phyloP scores from a whole-genome alignment of 2,888 invertebrate genomes.

The Oscheius sp. region DNA sequence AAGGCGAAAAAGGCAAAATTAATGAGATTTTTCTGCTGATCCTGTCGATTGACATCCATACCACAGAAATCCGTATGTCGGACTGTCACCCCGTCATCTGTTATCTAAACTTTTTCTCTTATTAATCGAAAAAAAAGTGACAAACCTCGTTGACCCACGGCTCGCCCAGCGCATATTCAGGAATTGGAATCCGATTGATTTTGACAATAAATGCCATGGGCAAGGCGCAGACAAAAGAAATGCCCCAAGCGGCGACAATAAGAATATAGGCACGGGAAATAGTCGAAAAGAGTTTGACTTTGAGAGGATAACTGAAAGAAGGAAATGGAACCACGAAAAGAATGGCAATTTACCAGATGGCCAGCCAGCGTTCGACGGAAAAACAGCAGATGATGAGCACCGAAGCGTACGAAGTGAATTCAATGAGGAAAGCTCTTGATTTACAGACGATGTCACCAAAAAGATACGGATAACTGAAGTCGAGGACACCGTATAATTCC shows the following conservation, averaged over 20 bases:
- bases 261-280: constrained; percentile 64
- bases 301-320: constrained; percentile 64
- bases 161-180: constrained; percentile 49
- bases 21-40: constrained; percentile 62
- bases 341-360: constrained; percentile 62
- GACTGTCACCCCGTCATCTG: constrained; percentile 55
- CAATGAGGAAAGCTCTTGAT: constrained; percentile 69
- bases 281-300: constrained; percentile 67
- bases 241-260: constrained; percentile 66
- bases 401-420: constrained; percentile 69
- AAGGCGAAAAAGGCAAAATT: constrained; percentile 67
- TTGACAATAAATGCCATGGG: constrained; percentile 63
- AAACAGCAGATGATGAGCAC: constrained; percentile 71
- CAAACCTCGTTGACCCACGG: constrained; percentile 45
- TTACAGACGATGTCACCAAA: constrained; percentile 67
- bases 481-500: constrained; percentile 68
- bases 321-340: too few relatives aligned
- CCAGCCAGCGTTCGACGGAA: constrained; percentile 72
- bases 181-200: constrained; percentile 62
- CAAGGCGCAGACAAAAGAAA: constrained; percentile 67
- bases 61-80: constrained; percentile 66
- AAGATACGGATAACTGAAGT: constrained; percentile 67
- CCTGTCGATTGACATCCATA: constrained; percentile 53
- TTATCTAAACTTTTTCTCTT: constrained; percentile 40
- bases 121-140: background rate